Evolutionary conservation across 2,113 vertebrate genomes (phyloP).

Genomic region (Drymodes brunneopygia): DNA sequence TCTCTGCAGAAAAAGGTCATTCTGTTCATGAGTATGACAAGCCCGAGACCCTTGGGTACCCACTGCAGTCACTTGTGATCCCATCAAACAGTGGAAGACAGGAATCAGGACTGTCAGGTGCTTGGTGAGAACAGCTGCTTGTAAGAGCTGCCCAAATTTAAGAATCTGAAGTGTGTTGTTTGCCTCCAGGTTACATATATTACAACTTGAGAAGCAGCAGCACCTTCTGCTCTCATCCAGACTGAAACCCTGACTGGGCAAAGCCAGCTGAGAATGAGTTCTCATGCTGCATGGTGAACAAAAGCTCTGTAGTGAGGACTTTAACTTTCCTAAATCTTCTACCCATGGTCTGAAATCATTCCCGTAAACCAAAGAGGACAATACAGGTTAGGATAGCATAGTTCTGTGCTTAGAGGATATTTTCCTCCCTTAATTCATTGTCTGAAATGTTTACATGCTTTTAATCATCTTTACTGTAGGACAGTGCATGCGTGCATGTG

Average conservation of each 20-base stretch:
- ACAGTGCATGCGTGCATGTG: background rate
- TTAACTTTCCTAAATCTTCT: background rate
- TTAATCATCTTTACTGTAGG: background rate
- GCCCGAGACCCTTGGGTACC: constrained; percentile 51
- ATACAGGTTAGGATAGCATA: background rate
- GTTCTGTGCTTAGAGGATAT: background rate
- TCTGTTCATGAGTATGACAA: constrained; percentile 42
- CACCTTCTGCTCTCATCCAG: background rate
- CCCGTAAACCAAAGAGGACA: background rate
- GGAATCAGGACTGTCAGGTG: constrained; percentile 28
- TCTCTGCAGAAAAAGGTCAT: constrained; percentile 61
- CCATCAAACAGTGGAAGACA: constrained; percentile 44
- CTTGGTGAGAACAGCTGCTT: constrained; percentile 28
- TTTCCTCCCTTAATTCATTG: background rate
- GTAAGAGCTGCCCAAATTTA: background rate
- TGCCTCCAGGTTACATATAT: background rate
- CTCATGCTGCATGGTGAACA: background rate
- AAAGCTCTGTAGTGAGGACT: background rate
- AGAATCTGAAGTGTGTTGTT: background rate
- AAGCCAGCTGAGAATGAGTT: background rate
- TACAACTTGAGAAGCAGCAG: background rate
- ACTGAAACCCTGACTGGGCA: background rate
- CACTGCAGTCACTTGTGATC: constrained; percentile 46
- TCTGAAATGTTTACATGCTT: background rate
- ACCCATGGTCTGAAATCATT: background rate